Evolutionary conservation across 2,888 invertebrate genomes (phyloP).

Genomic region (Agrilus mali): DNA sequence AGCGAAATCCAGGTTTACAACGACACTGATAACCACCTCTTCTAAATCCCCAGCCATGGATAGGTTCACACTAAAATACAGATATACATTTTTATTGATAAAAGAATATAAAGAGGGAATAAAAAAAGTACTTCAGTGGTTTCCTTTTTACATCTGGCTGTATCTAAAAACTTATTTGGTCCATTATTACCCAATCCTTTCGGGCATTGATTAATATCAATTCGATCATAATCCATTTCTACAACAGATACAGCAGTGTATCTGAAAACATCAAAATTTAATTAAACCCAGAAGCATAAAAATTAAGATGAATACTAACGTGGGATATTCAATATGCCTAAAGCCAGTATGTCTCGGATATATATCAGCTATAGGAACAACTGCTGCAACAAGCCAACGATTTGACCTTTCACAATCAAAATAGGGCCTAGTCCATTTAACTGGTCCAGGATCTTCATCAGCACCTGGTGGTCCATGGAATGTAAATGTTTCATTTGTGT

Average conservation of each 20-base stretch:
- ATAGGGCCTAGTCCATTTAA: constrained; percentile 89
- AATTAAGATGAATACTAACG: constrained; percentile 43
- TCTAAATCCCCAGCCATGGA: constrained; percentile 92
- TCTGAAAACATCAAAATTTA: constrained; percentile 34
- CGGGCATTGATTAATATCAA: constrained; percentile 97
- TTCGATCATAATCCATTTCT: constrained; percentile 92
- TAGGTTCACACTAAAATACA: constrained; percentile 77
- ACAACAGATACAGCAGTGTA: constrained; percentile 86
- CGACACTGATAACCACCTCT: constrained; percentile 92
- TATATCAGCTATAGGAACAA: constrained; percentile 90
- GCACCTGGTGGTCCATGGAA: constrained; percentile 88
- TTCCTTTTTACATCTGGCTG: constrained; percentile 80
- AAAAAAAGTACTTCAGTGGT: constrained; percentile 65
- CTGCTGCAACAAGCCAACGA: constrained; percentile 90
- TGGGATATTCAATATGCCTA: constrained; percentile 86
- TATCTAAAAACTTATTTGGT: constrained; percentile 80
- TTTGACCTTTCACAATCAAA: constrained; percentile 93
- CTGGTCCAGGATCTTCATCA: constrained; percentile 84
- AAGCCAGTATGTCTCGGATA: constrained; percentile 88
- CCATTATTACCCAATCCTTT: constrained; percentile 74
- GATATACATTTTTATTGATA: constrained; percentile 4
- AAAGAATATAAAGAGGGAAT: background rate
- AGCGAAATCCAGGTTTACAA: constrained; percentile 77
- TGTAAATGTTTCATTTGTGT: constrained; percentile 92
- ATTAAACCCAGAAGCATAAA: background rate